Conservation (phyloP, 2,113 vertebrate species). For the Centropus bengalensis region DNA sequence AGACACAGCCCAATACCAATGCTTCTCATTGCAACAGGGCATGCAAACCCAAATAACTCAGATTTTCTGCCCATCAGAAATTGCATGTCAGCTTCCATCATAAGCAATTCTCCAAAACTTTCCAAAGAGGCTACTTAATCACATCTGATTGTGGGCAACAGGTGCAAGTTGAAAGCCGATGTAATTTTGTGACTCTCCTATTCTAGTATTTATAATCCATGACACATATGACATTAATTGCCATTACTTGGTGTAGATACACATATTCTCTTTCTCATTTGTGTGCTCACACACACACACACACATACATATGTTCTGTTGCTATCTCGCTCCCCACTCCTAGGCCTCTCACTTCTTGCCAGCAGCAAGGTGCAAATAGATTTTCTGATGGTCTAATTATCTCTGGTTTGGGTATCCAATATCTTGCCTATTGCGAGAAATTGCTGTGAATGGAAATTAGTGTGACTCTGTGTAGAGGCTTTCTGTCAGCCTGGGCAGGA, state of each 20-base stretch:
- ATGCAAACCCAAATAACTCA: not conserved
- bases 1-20: not conserved
- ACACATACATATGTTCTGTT: accelerated
- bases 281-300: accelerated
- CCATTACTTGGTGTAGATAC: not conserved
- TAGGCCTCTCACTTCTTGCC: not conserved
- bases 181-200: not conserved
- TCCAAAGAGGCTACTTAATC: not conserved
- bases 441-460: not conserved
- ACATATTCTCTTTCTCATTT: not conserved
- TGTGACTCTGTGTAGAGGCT: not conserved
- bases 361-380: not conserved
- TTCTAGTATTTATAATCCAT: not conserved
- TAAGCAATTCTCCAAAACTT: not conserved
- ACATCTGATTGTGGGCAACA: not conserved
- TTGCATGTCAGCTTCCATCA: not conserved
- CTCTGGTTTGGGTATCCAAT: not conserved
- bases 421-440: not conserved
- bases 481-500: not conserved
- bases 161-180: not conserved
- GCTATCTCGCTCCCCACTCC: not conserved
- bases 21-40: not conserved
- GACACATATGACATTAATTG: not conserved
- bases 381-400: not conserved
- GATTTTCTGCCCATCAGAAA: not conserved